phyloP scores from a whole-genome alignment of 2,888 invertebrate species.

The Ochropacha duplaris region DNA sequence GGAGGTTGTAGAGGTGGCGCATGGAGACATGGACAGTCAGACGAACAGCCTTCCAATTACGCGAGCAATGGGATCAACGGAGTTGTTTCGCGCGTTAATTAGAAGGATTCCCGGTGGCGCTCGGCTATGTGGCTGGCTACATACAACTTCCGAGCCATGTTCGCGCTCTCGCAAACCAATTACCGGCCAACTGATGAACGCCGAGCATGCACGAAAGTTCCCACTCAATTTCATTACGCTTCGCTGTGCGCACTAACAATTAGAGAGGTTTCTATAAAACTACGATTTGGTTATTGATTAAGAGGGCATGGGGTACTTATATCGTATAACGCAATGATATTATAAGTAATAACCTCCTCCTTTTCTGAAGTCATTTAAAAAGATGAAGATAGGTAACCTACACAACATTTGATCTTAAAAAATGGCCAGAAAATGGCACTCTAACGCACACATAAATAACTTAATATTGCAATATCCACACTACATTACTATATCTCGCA shows the following conservation, averaged over 20 bases:
- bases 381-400: too few relatives aligned
- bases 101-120: conserved; percentile 59
- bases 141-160: conserved; percentile 42
- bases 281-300: conserved; percentile 53
- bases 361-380: too few relatives aligned
- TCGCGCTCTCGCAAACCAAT: conserved; percentile 67
- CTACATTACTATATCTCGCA: too few relatives aligned
- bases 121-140: conserved; percentile 47
- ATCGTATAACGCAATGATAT: too few relatives aligned
- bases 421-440: too few relatives aligned
- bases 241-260: conserved; percentile 60
- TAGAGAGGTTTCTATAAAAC: conserved; percentile 57
- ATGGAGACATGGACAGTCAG: conserved; percentile 34
- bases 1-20: conserved; percentile 31
- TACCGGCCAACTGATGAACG: conserved; percentile 71
- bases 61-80: conserved; percentile 30
- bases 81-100: conserved; percentile 62
- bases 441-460: too few relatives aligned
- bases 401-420: too few relatives aligned
- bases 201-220: conserved; percentile 64
- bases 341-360: too few relatives aligned
- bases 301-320: conserved; percentile 17
- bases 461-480: too few relatives aligned
- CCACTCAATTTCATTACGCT: conserved; percentile 67
- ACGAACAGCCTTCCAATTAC: conserved; percentile 61